These are phyloP conservation scores for Actinia tenebrosa DNA, from an alignment of 64 coral and sea anemone genomes.

Conservation along the genomic window DNA sequence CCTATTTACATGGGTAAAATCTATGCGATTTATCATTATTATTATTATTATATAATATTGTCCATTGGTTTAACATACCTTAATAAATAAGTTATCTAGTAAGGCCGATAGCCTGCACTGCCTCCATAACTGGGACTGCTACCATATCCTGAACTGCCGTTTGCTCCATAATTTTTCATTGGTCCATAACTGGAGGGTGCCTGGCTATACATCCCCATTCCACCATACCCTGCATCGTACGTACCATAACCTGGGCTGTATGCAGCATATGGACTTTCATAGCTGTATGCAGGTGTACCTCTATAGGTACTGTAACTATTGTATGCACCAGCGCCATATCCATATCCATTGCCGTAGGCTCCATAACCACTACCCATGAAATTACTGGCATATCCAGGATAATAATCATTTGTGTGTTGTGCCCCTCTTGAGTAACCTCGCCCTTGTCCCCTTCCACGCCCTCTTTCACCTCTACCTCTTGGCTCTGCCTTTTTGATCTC, in stretches of 20 bases:
- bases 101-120: constrained; percentile 54
- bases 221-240: constrained; percentile 17
- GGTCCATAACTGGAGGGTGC: constrained; percentile 59
- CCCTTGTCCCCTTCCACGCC: constrained; percentile 43
- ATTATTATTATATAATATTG: background rate
- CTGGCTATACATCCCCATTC: constrained; percentile 57
- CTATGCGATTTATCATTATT: background rate
- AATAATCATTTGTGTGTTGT: constrained; percentile 13
- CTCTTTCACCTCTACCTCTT: constrained; percentile 39
- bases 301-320: background rate
- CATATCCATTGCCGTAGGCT: constrained; percentile 11
- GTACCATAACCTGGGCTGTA: background rate
- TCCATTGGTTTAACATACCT: constrained; percentile 22
- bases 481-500: constrained; percentile 94
- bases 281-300: background rate
- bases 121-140: constrained; percentile 24
- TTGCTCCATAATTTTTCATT: constrained; percentile 18
- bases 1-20: background rate
- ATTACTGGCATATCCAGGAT: background rate
- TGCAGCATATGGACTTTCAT: background rate
- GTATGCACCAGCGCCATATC: constrained; percentile 21
- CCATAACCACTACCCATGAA: constrained; percentile 21
- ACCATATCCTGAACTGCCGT: constrained; percentile 16
- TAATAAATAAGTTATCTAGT: constrained; percentile 44
- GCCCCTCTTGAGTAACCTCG: background rate